Evolutionary conservation across 2,113 vertebrate genomes (phyloP), one percentile per base, ranked within the genome.

Genomic region (Erinaceus europaeus): DNA sequence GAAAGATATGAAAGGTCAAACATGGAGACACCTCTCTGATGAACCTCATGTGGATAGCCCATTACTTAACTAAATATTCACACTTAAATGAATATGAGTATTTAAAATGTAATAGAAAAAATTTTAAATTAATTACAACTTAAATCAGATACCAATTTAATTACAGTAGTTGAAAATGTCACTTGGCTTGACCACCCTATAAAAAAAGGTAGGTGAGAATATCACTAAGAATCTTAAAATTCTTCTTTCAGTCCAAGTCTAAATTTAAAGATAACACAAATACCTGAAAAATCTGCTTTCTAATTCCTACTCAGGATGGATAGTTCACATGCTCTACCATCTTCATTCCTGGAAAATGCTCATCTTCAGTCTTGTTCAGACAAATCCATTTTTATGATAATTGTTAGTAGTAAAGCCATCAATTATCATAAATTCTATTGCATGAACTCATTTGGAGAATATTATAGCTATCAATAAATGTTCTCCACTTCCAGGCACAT

Each of bases 351-450:
- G 44, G 92, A 55, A 93, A 87, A 87, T 21, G 74, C 55, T 82
- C 76, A 21, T 40, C 77, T 64, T 48, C 23, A 78, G 65, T n/a
- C 73, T 44, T 57, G 44, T 82, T 77, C n/a, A 46, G 57, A 76
- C 14, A 40, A 81, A 85, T 53, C 50, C 61, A 73, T 90, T 90
- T 93, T 94, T 73, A 90, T 86, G 75, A 71, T 59, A 55, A 90
- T 40, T 65, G 29, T 72, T 82, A 68, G 74, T 59, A 83, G 67
- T 10, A 84, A 59, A 89, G 72, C 55, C 84, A 89, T 91, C 78
- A 85, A 73, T 94, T 73, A 52, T 9, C 52, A 17, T 77, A 78
- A 76, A 90, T 62, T 84, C 75, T 61, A n/a, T 27, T 42, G 21
- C 57, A 71, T 20, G 61, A 78, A 86, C 61, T 91, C 71, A 46